Evolutionary conservation across 2,113 vertebrate species (phyloP), one percentile per base, ranked within the genome.

Genomic region (Guaruba guarouba): DNA sequence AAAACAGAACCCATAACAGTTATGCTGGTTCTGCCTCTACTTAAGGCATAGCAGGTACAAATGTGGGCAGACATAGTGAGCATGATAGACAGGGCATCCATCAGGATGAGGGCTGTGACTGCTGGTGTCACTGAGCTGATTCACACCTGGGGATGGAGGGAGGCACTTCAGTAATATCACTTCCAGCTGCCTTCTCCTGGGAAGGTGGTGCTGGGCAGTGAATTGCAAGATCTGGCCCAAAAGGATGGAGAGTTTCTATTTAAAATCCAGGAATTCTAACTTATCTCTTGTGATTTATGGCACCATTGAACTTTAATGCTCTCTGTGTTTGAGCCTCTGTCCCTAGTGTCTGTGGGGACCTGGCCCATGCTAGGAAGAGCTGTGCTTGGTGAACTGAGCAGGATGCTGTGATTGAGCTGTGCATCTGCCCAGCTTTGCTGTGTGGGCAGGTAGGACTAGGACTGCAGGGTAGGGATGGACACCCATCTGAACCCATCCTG

Each of bases 51-150:
- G 63, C 19, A 52, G 82, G n/a, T 31, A 11, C 43, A 10, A 23
- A 33, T 2, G 46, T 1, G 16, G 49, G 70, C 43, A 49, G 70
- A 2, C 0, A 1, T 4, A 7, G 68, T 5, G 41, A 20, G 8
- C 14, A 57, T 52, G 89, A 11, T 15, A 18, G 52, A 9, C 37
- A 17, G 44, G 3, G 20, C 43, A 8, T 37, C 85, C 27, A 2
- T 15, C 1, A 7, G 48, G 68, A 25, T 0, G 1, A 43, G 63
- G 63, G 70, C 6, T 22, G 62, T 35, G 48, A 17, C 35, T 0
- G 13, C 62, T 49, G 59, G 57, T 90, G 78, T 41, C n/a, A 7
- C 33, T 0, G 11, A 62, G 62, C 51, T 7, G 39, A 52, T 46
- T n/a, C 16, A 13, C 20, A 44, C 8, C 35, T 7, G 33, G 20